phyloP scores from a whole-genome alignment of 2,113 vertebrate genomes.

The Microcebus tavaratra region DNA sequence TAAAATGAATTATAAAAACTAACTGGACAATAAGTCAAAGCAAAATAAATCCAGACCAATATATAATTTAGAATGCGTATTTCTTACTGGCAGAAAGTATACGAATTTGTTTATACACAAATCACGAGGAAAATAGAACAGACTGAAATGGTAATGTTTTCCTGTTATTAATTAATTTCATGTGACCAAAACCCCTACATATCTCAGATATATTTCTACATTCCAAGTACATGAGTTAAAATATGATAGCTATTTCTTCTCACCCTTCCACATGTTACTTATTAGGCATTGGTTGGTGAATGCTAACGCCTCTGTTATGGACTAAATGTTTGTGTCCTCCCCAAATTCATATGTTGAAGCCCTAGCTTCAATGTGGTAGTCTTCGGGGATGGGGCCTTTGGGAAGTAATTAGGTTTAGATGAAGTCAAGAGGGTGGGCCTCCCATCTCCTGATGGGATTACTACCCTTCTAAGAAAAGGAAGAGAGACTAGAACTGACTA shows the following conservation, averaged over 20 bases:
- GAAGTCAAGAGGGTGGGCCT: background rate
- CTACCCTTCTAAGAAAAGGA: background rate
- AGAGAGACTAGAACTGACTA: background rate
- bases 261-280: background rate
- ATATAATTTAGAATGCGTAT: background rate
- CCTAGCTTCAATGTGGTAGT: background rate
- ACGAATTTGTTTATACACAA: background rate
- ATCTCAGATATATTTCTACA: background rate
- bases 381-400: background rate
- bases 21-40: background rate
- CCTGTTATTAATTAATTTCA: background rate
- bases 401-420: background rate
- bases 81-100: background rate
- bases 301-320: background rate
- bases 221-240: background rate
- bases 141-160: background rate
- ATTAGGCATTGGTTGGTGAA: background rate
- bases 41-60: background rate
- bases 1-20: background rate
- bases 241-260: background rate
- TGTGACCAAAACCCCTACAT: background rate
- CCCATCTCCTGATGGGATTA: too few species aligned
- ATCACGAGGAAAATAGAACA: background rate
- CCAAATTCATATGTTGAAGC: background rate
- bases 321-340: background rate